Base-by-base conservation (phyloP, 2,888 invertebrate species). In the Dynastes grantii region DNA sequence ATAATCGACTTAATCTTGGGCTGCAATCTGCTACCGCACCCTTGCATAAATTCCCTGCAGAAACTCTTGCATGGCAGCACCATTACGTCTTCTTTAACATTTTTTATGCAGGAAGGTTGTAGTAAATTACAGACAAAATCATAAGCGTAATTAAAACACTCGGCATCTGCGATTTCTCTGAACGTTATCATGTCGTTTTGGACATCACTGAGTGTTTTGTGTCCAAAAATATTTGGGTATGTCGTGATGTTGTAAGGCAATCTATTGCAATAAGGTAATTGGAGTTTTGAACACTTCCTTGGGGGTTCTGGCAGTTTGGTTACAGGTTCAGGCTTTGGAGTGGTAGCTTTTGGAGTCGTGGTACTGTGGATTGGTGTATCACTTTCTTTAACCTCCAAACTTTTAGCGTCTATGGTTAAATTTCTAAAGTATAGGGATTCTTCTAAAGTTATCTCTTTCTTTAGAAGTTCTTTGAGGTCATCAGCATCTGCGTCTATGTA, bases 61-160 rank as follows among this genome's bases (percentile, higher is more conserved):
- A 96, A 97, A 82, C 95, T 94, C 49, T 95, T 92, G 84, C 97
- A 97, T 0, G 96, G 95, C 16, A 94, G 90, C 79, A 94, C 90
- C 78, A 94, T 88, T 37, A 92, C 90, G 70, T 91, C 92, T 70
- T 90, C 91, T 0, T 89, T 87, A 2, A 86, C 86, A 11, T 88
- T 88, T 13, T 85, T 85, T 32, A 86, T 80, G 86, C 97, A 97
- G 0, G 93, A 92, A 0, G 97, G 97, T 87, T 97, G 97, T 65
- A 97, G 89, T 80, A 96, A 91, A 85, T 95, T 94, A 85, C 97
- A 97, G 5, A 97, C 93, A 86, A 97, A 97, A 85, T 97, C 96
- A 89, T 95, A 96, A 0, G 97, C 96, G 83, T 95, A 75, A 81
- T 94, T 92, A 84, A 96, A 97, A 87, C 97, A 97, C 88, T 97